Conservation (phyloP, 1,140 invertebrate genomes). For the Nasonia longicornis region DNA sequence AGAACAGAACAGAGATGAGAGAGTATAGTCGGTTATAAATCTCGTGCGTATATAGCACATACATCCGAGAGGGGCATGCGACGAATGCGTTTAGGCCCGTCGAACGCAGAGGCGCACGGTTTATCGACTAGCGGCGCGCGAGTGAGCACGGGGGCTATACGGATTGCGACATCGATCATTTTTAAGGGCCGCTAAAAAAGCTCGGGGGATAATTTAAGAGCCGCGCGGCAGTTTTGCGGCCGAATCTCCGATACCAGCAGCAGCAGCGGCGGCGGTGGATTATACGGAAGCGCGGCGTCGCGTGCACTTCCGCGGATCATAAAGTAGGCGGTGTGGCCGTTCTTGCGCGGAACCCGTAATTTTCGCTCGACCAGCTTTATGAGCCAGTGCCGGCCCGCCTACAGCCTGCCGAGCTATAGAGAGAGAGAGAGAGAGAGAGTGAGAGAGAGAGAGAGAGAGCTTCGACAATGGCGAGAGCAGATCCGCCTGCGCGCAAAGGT, state of each 20-base stretch:
- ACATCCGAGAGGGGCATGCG: not conserved
- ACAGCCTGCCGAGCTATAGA: not conserved
- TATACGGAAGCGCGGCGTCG: constrained; percentile 36
- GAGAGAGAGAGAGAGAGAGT: not conserved
- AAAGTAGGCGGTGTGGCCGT: constrained; percentile 50
- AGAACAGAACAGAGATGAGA: too few species aligned
- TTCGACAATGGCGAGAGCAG: constrained; percentile 8
- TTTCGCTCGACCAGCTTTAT: constrained; percentile 62
- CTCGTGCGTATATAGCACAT: too few species aligned
- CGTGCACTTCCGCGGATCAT: constrained; percentile 49
- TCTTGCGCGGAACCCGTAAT: constrained; percentile 54
- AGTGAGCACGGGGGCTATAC: not conserved
- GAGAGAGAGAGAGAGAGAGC: constrained; percentile 6
- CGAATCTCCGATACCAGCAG: constrained; percentile 44
- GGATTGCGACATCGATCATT: constrained; percentile 17
- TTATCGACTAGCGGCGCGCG: not conserved
- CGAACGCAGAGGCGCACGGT: not conserved
- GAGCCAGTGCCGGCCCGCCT: constrained; percentile 48
- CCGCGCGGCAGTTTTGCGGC: not conserved
- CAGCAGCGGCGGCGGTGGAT: constrained; percentile 22
- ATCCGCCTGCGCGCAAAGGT: not conserved
- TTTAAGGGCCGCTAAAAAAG: constrained; percentile 34
- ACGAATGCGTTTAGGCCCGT: constrained; percentile 1
- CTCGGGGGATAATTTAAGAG: constrained; percentile 36
- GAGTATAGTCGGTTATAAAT: too few species aligned